A percentile compares a stretch with the other conserved stretches of the same genome.
These are phyloP conservation scores for Leptopilina drosophilae DNA, from an alignment of 2,888 invertebrate species.

Conservation along the genomic window DNA sequence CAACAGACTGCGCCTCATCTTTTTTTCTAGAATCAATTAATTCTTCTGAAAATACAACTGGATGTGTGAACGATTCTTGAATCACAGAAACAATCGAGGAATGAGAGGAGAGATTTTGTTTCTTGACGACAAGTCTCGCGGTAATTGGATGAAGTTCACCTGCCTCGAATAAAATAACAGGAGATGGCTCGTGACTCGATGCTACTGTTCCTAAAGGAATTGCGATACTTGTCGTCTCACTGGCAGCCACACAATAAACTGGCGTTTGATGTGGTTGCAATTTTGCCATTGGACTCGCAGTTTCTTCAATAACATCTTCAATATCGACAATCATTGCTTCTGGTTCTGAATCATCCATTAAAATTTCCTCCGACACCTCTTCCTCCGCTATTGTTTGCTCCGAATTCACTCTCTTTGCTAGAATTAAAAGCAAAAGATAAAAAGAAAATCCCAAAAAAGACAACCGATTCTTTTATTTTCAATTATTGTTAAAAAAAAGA, in stretches of 20 bases:
- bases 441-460: too few relatives aligned
- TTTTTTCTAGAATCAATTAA: neutral
- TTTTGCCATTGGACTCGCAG: constrained; percentile 85
- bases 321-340: constrained; percentile 89
- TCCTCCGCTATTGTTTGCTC: constrained; percentile 65
- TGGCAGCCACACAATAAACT: constrained; percentile 79
- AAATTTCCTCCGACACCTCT: constrained; percentile 62
- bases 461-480: too few relatives aligned
- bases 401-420: constrained; percentile 65
- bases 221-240: constrained; percentile 71
- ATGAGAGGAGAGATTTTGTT: constrained; percentile 9
- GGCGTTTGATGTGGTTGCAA: constrained; percentile 85
- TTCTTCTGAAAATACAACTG: neutral
- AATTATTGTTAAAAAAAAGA: too few relatives aligned
- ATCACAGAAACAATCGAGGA: constrained; percentile 9
- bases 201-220: constrained; percentile 71
- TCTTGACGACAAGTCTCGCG: neutral
- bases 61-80: constrained; percentile 12
- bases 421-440: neutral
- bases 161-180: constrained; percentile 65
- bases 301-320: constrained; percentile 88
- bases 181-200: constrained; percentile 70
- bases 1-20: neutral
- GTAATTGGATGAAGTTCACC: constrained; percentile 57
- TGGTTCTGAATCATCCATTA: constrained; percentile 78